A percentile compares a stretch with the other conserved stretches of the same genome.
These are phyloP conservation scores for Drosophila nigricruria DNA, from an alignment of 2,888 invertebrate genomes.

Conservation along the genomic window DNA sequence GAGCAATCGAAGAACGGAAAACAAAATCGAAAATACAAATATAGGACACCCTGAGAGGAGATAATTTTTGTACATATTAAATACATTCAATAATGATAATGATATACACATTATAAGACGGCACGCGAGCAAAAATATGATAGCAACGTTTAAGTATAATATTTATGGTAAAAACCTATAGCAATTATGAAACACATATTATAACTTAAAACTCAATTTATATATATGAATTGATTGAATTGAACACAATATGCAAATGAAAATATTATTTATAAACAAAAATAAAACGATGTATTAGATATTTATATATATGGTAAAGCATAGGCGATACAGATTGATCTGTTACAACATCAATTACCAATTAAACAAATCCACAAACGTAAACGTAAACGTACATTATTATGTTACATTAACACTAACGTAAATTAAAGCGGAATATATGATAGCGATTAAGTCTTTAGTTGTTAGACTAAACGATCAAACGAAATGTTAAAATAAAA, in stretches of 20 bases:
- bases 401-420: conserved; percentile 69
- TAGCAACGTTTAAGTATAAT: conserved; percentile 64
- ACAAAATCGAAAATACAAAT: conserved; percentile 32
- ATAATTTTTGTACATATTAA: conserved; percentile 55
- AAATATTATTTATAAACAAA: conserved; percentile 56
- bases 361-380: conserved; percentile 46
- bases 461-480: conserved; percentile 52
- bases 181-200: conserved; percentile 81
- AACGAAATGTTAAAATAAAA: conserved; percentile 45
- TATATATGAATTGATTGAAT: conserved; percentile 54
- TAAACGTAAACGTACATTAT: conserved; percentile 50
- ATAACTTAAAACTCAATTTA: conserved; percentile 52
- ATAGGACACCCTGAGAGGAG: conserved; percentile 39
- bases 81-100: conserved; percentile 21
- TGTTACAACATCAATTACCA: conserved; percentile 69
- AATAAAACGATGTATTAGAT: conserved; percentile 51
- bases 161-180: conserved; percentile 70
- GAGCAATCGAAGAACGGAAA: conserved; percentile 7
- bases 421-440: conserved; percentile 53
- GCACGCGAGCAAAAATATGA: conserved; percentile 22
- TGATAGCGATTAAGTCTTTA: conserved; percentile 68
- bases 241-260: conserved; percentile 55
- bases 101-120: conserved; percentile 34
- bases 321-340: conserved; percentile 55
- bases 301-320: conserved; percentile 21